phyloP scores from a whole-genome alignment of 2,113 vertebrate species.

The Tricholaema leucomelas region DNA sequence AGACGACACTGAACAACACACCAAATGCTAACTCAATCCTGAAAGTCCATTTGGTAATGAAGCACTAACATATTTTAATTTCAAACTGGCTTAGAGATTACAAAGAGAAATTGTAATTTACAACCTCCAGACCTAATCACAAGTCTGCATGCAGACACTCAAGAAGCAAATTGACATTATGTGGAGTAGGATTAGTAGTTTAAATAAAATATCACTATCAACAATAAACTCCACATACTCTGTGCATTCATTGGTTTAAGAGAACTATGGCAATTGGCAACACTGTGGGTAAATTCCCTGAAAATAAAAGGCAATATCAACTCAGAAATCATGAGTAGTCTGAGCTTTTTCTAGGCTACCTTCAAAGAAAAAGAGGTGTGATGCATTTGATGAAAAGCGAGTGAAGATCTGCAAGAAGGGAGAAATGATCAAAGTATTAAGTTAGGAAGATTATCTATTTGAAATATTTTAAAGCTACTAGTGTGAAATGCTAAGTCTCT shows the following conservation, averaged over 20 bases:
- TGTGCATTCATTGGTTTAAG: neutral
- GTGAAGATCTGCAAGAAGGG: constrained; percentile 1
- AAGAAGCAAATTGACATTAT: neutral
- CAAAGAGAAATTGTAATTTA: constrained; percentile 4
- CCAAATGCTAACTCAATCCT: constrained; percentile 48
- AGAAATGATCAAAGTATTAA: constrained; percentile 18
- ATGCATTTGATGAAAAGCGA: neutral
- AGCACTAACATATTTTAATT: constrained; percentile 16
- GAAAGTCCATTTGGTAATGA: constrained; percentile 38
- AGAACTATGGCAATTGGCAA: neutral
- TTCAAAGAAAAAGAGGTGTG: neutral
- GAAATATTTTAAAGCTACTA: constrained; percentile 9
- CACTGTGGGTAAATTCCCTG: neutral
- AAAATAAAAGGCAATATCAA: neutral
- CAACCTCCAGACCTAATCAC: neutral
- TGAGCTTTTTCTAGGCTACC: too few species aligned
- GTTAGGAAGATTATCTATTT: constrained; percentile 13
- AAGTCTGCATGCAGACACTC: neutral
- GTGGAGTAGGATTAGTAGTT: neutral
- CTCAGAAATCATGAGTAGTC: neutral
- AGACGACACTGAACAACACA: neutral
- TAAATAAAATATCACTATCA: neutral
- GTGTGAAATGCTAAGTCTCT: neutral
- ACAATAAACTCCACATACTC: neutral
- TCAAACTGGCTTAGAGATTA: neutral